Conservation (phyloP, 2,888 invertebrate genomes). For the Mylabris sibirica region DNA sequence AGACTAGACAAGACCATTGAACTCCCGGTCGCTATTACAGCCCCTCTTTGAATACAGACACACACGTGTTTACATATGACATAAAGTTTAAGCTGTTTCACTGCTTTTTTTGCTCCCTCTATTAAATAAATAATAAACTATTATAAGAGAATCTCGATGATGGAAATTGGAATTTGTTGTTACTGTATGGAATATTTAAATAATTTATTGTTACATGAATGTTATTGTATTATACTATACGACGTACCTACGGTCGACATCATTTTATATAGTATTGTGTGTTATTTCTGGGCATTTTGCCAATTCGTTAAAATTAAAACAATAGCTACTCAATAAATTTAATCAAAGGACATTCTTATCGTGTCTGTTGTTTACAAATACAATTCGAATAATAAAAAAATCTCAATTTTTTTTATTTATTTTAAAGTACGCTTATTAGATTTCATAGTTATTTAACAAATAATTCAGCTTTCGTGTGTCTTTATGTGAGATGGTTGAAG, state of each 20-base stretch:
- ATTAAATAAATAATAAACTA: not conserved
- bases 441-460: not conserved
- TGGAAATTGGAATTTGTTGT: no score
- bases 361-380: slow-evolving; percentile 29
- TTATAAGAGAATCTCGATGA: not conserved
- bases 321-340: slow-evolving; percentile 46
- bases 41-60: slow-evolving; percentile 32
- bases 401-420: not conserved
- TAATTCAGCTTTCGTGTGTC: not conserved
- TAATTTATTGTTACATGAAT: not conserved
- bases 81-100: slow-evolving; percentile 42
- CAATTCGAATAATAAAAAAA: not conserved
- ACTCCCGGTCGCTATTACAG: slow-evolving; percentile 31
- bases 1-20: slow-evolving; percentile 36
- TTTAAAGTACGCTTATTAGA: not conserved
- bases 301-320: slow-evolving; percentile 59
- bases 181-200: not conserved
- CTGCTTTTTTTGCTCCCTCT: not conserved
- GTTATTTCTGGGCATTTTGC: slow-evolving; percentile 53
- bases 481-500: not conserved
- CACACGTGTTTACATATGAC: slow-evolving; percentile 46
- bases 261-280: slow-evolving; percentile 35
- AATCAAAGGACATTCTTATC: slow-evolving; percentile 29
- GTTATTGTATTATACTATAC: no score
- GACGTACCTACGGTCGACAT: slow-evolving; percentile 17